Base-by-base conservation (phyloP, 2,888 invertebrate species). In the Athripsodes cinereus region DNA sequence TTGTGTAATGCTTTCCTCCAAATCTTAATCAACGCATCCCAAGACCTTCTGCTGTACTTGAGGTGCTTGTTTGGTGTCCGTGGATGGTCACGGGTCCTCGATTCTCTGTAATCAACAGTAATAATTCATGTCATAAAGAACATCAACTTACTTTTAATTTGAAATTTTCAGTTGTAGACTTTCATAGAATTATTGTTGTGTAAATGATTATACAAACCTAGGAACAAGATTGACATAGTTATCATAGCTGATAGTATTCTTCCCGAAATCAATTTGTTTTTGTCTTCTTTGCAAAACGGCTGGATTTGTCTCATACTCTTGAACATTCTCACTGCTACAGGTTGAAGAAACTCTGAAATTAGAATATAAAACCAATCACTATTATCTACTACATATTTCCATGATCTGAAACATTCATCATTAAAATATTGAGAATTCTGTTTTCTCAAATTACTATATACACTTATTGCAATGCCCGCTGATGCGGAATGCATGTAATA, bases 231-330 rank as follows among this genome's bases (percentile, higher is more conserved):
- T 75, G 10, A 78, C 68, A 66, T 92, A 96, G 72, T 85, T 84
- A 65, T 88, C 85, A 71, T 96, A 96, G 44, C 91, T 92, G 64
- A 87, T 74, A 22, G 96, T 96, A 69, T 93, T 94, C 74, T 95
- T 96, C 11, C 96, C 96, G 76, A 92, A 96, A 72, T 95, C 93
- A 67, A 96, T 90, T 74, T 95, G 94, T 73, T 96, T 96, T 69
- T 95, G 93, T 47, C 96, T 80, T 62, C 96, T 82, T 44, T 81
- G 75, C 59, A 96, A 73, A 21, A 89, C 72, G 2, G 68, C 75
- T 16, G 85, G 81, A 74, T 96, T 90, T 6, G 82, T 84, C 74
- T 95, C 95, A 26, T 76, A 68, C 65, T 82, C 80, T 34, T 46
- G 21, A 10, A 19, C 6, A 13, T 18, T 50, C 2, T 22, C 26